Base-by-base conservation (phyloP, 2,797 vertebrate genomes). In the Sebastes nivosus region DNA sequence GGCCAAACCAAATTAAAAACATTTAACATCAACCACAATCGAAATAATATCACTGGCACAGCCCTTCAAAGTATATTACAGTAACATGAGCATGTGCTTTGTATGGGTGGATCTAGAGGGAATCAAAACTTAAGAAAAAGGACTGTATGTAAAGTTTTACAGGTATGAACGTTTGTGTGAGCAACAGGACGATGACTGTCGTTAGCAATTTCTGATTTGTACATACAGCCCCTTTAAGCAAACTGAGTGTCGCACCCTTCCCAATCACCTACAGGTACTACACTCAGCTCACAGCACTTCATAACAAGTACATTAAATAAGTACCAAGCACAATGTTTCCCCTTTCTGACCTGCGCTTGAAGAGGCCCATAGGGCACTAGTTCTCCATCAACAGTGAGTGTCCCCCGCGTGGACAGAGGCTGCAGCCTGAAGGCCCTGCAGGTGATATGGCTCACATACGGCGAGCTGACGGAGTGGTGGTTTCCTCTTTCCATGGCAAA, bases 311-410 rank as follows among this genome's bases (percentile, higher is more conserved):
- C 11, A 65, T 12, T 59, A 14, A 74, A 2, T 11, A 24, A 71
- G 3, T 13, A n/a, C 7, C 3, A 71, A 54, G 8, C 3, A 63
- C 4, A 0, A 55, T 60, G 42, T 59, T 32, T 22, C 63, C 11
- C 16, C 4, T 32, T 67, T 66, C 94, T 92, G 67, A 99, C 91
- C 95, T 99, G 97, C 1, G 96, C 97, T 93, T 99, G 98, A 29
- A 99, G 85, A 0, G 97, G 97, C 16, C 97, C 98, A 2, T 97
- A 98, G 61, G 97, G 97, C 76, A 98, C 97, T 73, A 96, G 91
- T 80, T 99, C 98, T 10, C 98, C 98, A 0, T 98, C 98, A 85
- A 99, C 97, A 0, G 98, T 98, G 54, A 98, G 93, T 4, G 97
- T 96, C 12, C 98, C 98, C 4, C 96, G 94, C 1, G 93, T 57